Conservation (phyloP, 2,113 vertebrate genomes). For the Thalassarche chlororhynchos region DNA sequence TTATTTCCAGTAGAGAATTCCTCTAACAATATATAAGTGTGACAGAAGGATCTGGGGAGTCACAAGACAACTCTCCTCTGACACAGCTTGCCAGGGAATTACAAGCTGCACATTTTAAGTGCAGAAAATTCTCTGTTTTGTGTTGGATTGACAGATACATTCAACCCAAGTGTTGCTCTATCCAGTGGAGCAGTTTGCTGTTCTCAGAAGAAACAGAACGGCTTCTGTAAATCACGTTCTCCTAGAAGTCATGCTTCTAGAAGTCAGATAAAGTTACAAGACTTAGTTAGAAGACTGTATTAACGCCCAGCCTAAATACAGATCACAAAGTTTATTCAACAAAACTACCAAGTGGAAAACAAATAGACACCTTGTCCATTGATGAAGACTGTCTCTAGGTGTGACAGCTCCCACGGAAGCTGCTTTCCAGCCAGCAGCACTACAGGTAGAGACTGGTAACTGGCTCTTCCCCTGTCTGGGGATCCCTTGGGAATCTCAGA, state of each 20-base stretch:
- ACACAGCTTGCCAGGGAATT: neutral
- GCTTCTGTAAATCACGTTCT: neutral
- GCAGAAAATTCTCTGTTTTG: neutral
- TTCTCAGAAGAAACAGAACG: neutral
- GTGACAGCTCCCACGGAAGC: neutral
- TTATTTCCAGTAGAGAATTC: neutral
- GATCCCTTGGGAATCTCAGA: neutral
- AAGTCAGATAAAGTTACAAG: neutral
- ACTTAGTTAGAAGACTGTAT: neutral
- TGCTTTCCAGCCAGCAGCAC: neutral
- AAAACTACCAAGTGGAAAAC: neutral
- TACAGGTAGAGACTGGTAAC: neutral
- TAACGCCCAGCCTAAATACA: neutral
- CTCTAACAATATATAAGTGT: neutral
- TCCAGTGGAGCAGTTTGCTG: neutral
- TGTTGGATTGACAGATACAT: neutral
- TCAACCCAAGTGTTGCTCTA: neutral
- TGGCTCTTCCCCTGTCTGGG: neutral
- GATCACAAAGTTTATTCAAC: neutral
- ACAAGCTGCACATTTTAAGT: neutral
- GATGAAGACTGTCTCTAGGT: neutral
- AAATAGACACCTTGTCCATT: neutral
- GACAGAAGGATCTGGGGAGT: neutral
- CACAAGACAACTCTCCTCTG: neutral
- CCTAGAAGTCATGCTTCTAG: neutral